phyloP scores from a whole-genome alignment of 37 sponge, comb jelly and placozoan species.

The Eunapius fragilis region DNA sequence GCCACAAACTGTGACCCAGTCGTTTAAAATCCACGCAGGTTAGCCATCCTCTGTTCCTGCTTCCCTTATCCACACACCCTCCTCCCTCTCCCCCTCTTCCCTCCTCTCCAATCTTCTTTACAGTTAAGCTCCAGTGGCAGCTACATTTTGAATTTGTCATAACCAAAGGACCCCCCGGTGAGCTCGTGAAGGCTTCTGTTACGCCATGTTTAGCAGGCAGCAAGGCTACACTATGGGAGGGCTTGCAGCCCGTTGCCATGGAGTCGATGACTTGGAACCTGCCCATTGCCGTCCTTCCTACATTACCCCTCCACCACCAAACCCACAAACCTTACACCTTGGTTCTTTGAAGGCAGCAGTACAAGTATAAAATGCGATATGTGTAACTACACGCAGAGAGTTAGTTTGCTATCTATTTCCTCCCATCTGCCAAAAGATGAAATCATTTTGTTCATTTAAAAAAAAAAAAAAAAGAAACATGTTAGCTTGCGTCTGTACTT shows the following conservation, averaged over 20 bases:
- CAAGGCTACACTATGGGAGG: constrained; percentile 28
- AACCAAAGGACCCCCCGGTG: not conserved
- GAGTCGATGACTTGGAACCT: constrained; percentile 64
- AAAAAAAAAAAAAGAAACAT: too few species aligned
- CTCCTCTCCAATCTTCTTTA: not conserved
- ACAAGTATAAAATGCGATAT: not conserved
- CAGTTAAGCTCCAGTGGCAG: constrained; percentile 70
- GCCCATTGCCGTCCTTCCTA: constrained; percentile 62
- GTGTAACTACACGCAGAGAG: not conserved
- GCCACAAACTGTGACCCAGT: constrained; percentile 57
- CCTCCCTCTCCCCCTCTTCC: not conserved
- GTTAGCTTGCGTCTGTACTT: not conserved
- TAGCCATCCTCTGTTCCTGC: not conserved
- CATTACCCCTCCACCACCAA: constrained; percentile 27
- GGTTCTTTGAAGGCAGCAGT: not conserved
- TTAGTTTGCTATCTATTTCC: not conserved
- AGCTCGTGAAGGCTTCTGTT: constrained; percentile 2
- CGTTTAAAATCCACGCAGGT: constrained; percentile 57
- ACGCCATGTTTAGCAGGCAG: constrained; percentile 12
- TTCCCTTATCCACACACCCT: too few species aligned
- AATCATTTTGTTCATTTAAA: not conserved
- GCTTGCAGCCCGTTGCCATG: constrained; percentile 3
- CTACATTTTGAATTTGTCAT: constrained; percentile 77
- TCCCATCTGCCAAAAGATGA: not conserved
- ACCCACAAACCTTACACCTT: not conserved